Percentiles rank a stretch among this genome's conserved stretches.
Conservation (phyloP, 2,113 vertebrate species). For the Indicator indicator region DNA sequence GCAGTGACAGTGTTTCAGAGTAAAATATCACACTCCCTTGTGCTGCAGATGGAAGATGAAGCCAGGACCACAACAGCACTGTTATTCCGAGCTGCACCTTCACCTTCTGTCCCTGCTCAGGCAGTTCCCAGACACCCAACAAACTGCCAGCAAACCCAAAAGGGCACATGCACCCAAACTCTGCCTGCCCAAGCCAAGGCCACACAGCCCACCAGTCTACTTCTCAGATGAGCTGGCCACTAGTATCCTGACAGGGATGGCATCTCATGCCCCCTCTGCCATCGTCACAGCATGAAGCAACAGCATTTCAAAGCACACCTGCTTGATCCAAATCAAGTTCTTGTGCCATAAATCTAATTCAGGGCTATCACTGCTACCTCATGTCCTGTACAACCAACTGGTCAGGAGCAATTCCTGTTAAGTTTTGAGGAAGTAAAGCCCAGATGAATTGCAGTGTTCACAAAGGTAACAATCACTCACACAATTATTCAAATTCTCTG, state of each 20-base stretch:
- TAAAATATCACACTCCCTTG: not conserved
- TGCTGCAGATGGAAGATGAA: not conserved
- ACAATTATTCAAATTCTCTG: not conserved
- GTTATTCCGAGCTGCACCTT: not conserved
- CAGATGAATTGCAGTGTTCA: not conserved
- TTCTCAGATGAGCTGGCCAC: rapidly evolving
- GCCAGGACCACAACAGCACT: not conserved
- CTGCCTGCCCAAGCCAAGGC: rapidly evolving
- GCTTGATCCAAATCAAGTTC: not conserved
- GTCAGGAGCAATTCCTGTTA: not conserved
- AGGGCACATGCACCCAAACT: not conserved
- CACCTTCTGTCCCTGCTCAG: not conserved
- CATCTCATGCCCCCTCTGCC: not conserved
- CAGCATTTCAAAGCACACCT: not conserved
- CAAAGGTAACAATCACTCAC: conserved; percentile 3
- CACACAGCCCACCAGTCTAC: rapidly evolving
- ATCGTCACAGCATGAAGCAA: rapidly evolving
- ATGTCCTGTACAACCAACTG: rapidly evolving
- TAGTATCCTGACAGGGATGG: rapidly evolving
- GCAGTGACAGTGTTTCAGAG: rapidly evolving
- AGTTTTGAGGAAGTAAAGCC: conserved; percentile 21
- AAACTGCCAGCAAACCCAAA: rapidly evolving
- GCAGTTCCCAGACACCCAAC: not conserved
- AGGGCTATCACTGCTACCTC: not conserved
- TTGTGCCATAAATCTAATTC: not conserved